Conservation (phyloP, 2,113 vertebrate species). For the Tetrao urogallus region DNA sequence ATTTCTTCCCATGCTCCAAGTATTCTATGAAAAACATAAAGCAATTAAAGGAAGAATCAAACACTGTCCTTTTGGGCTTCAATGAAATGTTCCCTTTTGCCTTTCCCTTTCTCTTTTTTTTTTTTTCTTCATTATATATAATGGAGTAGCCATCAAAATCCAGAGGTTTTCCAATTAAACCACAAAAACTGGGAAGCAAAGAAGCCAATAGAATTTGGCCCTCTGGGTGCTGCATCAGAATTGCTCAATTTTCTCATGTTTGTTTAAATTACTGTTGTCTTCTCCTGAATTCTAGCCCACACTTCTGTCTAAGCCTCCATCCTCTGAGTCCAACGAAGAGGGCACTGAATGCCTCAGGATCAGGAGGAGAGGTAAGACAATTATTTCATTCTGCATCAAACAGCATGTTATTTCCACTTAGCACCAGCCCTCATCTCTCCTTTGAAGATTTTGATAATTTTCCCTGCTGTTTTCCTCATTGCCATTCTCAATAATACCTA, state of each 20-base stretch:
- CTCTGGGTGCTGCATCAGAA: not conserved
- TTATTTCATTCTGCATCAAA: not conserved
- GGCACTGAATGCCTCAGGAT: not conserved
- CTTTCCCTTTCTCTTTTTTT: not conserved
- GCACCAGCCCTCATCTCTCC: not conserved
- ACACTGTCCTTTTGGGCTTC: not conserved
- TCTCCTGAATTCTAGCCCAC: not conserved
- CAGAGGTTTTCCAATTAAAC: conserved; percentile 19
- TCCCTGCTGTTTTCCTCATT: not conserved
- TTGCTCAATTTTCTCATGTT: not conserved
- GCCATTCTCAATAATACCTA: not conserved
- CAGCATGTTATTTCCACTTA: accelerated
- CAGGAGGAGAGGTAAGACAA: not conserved
- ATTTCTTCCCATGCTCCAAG: not conserved
- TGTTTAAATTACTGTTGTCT: not conserved
- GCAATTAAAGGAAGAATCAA: not conserved
- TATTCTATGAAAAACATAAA: not conserved
- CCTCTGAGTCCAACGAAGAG: not conserved
- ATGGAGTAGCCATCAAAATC: not conserved
- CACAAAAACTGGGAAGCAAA: not conserved
- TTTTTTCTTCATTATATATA: not conserved
- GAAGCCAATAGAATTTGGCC: not conserved
- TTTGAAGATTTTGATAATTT: not conserved
- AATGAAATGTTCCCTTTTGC: not conserved
- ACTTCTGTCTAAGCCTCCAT: not conserved